Evolutionary conservation across 2,113 vertebrate species (phyloP), one percentile per base, ranked within the genome.

Genomic region (Scomber japonicus): DNA sequence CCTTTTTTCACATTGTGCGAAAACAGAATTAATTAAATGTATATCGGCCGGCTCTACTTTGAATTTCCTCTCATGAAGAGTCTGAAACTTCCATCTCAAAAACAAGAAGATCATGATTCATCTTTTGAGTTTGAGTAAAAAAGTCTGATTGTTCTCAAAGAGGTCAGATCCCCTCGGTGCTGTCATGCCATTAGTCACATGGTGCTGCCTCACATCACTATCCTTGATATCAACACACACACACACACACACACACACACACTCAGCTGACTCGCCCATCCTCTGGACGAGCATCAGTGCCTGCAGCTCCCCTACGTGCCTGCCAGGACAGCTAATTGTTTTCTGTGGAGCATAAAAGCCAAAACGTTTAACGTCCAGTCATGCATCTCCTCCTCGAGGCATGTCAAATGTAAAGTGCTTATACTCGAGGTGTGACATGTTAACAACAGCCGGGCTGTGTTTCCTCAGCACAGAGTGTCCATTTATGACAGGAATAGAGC

Each of bases 111-210:
- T 69, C 7, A 0, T 4, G 12, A 80, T 62, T 65, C 0, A 24
- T 53, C 60, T 56, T 19, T 27, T 27, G 24, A 44, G 19, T 60
- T 64, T 3, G 9, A 64, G 24, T 49, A 17, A 35, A 45, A 45
- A 21, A 16, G 5, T 51, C 14, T 9, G 13, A 24, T 79, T 82
- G 72, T 86, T 82, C 67, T 89, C 40, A 6, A 14, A 62, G 70
- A 72, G 59, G 19, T 84, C 63, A 9, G 40, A 53, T 64, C 60
- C 84, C 87, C 77, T 21, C 59, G 19, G 81, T 45, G 40, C 51
- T 59, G 55, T 92, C 92, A 89, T 80, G 88, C 88, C 81, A 65
- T 2, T 7, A 59, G 74, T 94, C 93, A 93, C 90, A 89, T 90
- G 90, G 45, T 78, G 53, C 75, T 14, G 51, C 57, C 35, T 73